Evolutionary conservation across 2,113 vertebrate species (phyloP).

Genomic region (Butorides virescens): DNA sequence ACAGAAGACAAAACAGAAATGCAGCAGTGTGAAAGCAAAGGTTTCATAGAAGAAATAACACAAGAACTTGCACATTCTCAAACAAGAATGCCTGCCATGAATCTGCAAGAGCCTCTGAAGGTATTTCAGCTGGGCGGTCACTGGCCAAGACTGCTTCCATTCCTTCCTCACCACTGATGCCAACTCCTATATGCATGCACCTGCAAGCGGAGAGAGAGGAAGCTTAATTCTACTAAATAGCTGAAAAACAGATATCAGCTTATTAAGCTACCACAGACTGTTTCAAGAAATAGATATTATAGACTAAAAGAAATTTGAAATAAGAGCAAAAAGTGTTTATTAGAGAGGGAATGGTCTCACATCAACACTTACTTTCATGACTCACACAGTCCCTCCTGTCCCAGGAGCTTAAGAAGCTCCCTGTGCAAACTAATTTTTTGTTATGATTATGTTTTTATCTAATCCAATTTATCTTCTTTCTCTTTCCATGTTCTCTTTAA

Average conservation of each 20-base stretch:
- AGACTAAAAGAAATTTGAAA: not conserved
- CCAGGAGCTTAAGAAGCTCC: not conserved
- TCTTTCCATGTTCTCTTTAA: not conserved
- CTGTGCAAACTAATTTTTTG: not conserved
- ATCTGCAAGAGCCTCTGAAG: constrained; percentile 81
- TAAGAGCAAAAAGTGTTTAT: not conserved
- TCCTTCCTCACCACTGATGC: constrained; percentile 82
- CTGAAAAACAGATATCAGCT: not conserved
- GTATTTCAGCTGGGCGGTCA: constrained; percentile 82
- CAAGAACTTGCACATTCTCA: constrained; percentile 84
- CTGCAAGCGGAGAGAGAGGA: constrained; percentile 45
- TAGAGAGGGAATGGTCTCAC: not conserved
- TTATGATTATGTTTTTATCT: not conserved
- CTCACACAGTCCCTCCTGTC: not conserved
- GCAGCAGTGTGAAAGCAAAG: constrained; percentile 81
- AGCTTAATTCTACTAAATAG: not conserved
- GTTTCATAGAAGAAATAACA: constrained; percentile 88
- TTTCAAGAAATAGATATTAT: not conserved
- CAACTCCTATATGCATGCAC: constrained; percentile 78
- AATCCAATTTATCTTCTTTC: not conserved
- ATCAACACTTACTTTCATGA: not conserved
- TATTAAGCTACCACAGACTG: not conserved
- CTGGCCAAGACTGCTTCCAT: constrained; percentile 81
- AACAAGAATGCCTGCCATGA: constrained; percentile 82
- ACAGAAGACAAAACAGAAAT: constrained; percentile 87